Evolutionary conservation across 2,888 invertebrate genomes (phyloP), one percentile per base, ranked within the genome.

Genomic region (Lycaena phlaeas): DNA sequence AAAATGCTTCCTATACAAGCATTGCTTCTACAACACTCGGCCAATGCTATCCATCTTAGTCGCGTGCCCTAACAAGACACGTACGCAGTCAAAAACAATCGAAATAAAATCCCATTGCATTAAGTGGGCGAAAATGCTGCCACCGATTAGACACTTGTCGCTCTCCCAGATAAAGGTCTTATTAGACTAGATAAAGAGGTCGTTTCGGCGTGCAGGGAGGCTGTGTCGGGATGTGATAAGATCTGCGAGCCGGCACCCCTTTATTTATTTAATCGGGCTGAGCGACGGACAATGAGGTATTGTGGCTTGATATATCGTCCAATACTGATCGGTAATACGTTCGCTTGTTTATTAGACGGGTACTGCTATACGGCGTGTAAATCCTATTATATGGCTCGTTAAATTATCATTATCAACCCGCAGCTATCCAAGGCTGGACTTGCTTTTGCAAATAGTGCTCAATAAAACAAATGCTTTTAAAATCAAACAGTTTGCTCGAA

Each of bases 271-370:
- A 81, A 81, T 79, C 81, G 76, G 70, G 51, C 61, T 73, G 76
- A 78, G 68, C 71, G 81, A 79, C 78, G 66, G 77, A 82, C 82
- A 81, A 82, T 81, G 79, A 79, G 72, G 76, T 70, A 79, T 82
- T 84, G 82, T 84, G 73, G 61, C 62, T 57, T 74, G 81, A 79
- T 81, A 79, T 79, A 78, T 77, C 71, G 68, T 62, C 47, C 57
- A 52, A 51, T 56, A 56, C 51, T 63, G 60, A 64, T 69, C 68
- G 66, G 62, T 70, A 73, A 72, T 68, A 68, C 61, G 45, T 51
- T 59, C 52, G 50, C 59, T 56, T 57, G 64, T 61, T 64, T 61
- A 57, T 57, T 50, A 51, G 50, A 52, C 52, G 49, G 53, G 56
- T 61, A 60, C 56, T 52, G 45, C 45, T 43, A 45, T 48, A 38